Evolutionary conservation across 2,113 vertebrate species (phyloP), one percentile per base, ranked within the genome.

Genomic region (Chlorodrepanis virens): DNA sequence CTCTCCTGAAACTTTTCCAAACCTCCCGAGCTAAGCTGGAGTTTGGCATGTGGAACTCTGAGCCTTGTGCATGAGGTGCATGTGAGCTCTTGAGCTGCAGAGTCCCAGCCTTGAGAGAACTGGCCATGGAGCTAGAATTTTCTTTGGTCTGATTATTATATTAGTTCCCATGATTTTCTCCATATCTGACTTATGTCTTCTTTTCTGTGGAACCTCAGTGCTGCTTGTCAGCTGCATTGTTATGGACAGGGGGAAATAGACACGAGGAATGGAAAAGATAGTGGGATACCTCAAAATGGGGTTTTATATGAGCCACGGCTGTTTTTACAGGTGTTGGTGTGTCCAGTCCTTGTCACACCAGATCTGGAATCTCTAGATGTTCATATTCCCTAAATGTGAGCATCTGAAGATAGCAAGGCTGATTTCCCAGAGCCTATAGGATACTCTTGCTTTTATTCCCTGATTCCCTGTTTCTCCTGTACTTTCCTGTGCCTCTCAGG

Each of bases 1-100:
- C 95, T 95, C 67, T 95, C 95, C 94, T 47, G 85, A 93, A 80
- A 86, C 95, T 97, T 96, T 97, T 96, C 89, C 79, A 88, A 83
- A 83, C 42, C 52, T 94, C 72, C 77, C 37, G 63, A 52, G 52
- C 71, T 90, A 88, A 78, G 29, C 39, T 80, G 71, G 79, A 75
- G 60, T 86, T 93, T 90, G 80, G 95, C 96, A 95, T 95, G 92
- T 63, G 76, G 52, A 81, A 78, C 76, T 89, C 71, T 44, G 92
- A 88, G 87, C 88, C 64, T 93, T 94, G 60, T 78, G 96, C 96
- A 94, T 96, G 96, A 92, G 47, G 37, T 94, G 94, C 92, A 96
- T 96, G 93, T 86, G 88, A 95, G 54, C 75, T 76, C 87, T 60
- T 60, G 78, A 84, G 67, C 70, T 96, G 40, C 10, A 49, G n/a